These are phyloP conservation scores for Tinea trinotella DNA, from an alignment of 2,888 invertebrate species.

Conservation along the genomic window DNA sequence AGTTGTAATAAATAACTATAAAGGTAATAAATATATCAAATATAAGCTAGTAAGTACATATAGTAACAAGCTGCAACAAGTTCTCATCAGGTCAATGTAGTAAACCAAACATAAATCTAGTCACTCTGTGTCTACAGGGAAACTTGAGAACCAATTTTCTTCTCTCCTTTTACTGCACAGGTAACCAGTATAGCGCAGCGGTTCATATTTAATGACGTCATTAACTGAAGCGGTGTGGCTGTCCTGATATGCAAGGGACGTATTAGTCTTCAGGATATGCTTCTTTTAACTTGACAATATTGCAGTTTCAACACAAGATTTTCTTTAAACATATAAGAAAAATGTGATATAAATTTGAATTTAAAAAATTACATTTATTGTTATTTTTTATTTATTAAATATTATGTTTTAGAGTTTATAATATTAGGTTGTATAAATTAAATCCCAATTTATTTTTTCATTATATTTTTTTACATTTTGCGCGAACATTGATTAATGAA, in stretches of 20 bases:
- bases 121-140: slow-evolving; percentile 4
- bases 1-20: no score
- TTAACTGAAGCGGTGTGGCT: slow-evolving; percentile 1
- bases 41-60: no score
- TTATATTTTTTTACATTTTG: no score
- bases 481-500: no score
- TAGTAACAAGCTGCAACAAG: no score
- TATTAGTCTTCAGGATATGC: not conserved
- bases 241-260: not conserved
- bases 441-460: no score
- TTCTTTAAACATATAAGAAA: no score
- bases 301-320: not conserved
- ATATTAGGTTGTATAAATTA: no score
- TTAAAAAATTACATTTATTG: not conserved
- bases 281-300: not conserved
- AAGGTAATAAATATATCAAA: no score
- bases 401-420: no score
- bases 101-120: not conserved
- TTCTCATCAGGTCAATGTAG: not conserved
- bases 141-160: slow-evolving; percentile 1
- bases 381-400: not conserved
- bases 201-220: slow-evolving; percentile 13
- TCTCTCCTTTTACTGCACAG: not conserved
- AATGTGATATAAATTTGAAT: no score
- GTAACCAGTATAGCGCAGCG: not conserved